Conservation (phyloP, 2,113 vertebrate genomes). For the Sinocyclocheilus grahami region DNA sequence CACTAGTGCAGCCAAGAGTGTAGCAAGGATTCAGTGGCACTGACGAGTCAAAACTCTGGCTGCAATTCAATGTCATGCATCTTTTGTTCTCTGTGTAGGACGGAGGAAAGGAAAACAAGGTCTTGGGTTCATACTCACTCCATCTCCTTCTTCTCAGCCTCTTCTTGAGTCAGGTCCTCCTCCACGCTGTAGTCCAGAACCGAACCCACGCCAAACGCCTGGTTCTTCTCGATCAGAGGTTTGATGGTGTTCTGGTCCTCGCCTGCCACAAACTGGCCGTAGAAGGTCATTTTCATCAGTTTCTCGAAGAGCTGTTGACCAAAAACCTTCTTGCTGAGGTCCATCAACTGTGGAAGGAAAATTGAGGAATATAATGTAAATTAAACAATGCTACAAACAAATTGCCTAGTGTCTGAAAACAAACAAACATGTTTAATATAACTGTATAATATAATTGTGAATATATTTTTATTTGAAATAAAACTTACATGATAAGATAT, state of each 20-base stretch:
- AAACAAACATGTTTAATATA: background rate
- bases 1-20: background rate
- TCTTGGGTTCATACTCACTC: conserved; percentile 69
- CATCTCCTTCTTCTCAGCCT: conserved; percentile 72
- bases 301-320: conserved; percentile 81
- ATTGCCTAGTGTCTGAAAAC: background rate
- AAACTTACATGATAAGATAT: too few relatives aligned
- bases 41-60: background rate
- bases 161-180: conserved; percentile 80
- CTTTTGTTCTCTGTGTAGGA: background rate
- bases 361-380: background rate
- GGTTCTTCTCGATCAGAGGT: conserved; percentile 83
- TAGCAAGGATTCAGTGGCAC: background rate
- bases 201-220: conserved; percentile 84
- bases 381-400: background rate
- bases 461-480: too few relatives aligned
- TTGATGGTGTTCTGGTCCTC: conserved; percentile 87
- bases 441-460: too few relatives aligned
- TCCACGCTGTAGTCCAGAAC: conserved; percentile 91
- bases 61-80: conserved; percentile 3
- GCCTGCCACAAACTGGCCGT: conserved; percentile 92
- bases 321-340: conserved; percentile 75
- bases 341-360: conserved; percentile 74
- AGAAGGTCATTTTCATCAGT: conserved; percentile 94
- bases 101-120: background rate